These are phyloP conservation scores for Macroramphosus scolopax DNA, from an alignment of 2,797 vertebrate genomes.

Conservation along the genomic window DNA sequence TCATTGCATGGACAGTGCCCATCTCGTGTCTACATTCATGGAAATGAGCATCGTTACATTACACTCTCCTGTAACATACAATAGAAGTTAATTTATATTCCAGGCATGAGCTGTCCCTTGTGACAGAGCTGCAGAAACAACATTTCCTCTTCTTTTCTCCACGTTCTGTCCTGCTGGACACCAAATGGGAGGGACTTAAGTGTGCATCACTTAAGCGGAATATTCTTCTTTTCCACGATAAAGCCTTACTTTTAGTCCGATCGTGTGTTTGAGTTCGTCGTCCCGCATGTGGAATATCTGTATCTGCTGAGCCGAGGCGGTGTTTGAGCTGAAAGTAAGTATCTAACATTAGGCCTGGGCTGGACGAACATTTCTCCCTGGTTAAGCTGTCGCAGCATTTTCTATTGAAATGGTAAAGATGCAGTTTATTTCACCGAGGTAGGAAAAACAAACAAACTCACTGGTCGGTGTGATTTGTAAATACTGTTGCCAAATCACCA, in stretches of 20 bases:
- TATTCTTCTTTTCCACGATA: not conserved
- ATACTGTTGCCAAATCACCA: fast-evolving
- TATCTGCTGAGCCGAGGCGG: no score
- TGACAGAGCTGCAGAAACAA: not conserved
- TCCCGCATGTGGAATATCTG: no score
- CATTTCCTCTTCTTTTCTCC: not conserved
- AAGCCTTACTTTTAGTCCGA: not conserved
- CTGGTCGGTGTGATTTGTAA: not conserved
- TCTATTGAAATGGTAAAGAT: not conserved
- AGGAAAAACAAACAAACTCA: not conserved
- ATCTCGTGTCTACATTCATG: not conserved
- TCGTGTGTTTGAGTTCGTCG: no score
- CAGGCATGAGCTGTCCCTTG: not conserved
- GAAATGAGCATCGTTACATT: no score
- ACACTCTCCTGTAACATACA: no score
- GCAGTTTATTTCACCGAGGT: not conserved
- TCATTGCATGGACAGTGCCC: no score
- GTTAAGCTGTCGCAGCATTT: not conserved
- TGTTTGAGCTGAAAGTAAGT: conserved; percentile 31
- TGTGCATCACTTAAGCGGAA: conserved; percentile 34
- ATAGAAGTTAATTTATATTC: no score
- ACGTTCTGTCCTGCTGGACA: not conserved
- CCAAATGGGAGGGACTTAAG: conserved; percentile 53
- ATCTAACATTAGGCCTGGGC: not conserved
- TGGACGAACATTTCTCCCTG: no score